phyloP scores from a whole-genome alignment of 2,888 invertebrate genomes.

The Alsophila aescularia region DNA sequence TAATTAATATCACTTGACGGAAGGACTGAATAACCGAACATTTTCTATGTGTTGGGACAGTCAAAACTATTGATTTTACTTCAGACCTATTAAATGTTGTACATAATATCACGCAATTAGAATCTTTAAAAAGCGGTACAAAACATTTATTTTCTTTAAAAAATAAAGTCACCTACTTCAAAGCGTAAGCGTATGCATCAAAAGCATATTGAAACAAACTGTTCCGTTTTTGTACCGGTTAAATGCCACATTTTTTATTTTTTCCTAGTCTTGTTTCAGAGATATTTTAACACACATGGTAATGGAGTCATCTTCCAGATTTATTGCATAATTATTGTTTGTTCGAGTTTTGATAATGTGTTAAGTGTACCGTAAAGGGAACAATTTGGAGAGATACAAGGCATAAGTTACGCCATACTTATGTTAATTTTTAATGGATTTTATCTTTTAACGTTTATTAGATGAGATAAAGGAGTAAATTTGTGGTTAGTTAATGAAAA shows the following conservation, averaged over 20 bases:
- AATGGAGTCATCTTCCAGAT: slow-evolving; percentile 66
- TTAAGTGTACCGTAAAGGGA: slow-evolving; percentile 39
- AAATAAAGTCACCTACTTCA: no score
- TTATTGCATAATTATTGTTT: slow-evolving; percentile 63
- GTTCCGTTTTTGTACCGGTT: neutral
- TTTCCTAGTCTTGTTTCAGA: neutral
- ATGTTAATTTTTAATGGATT: slow-evolving; percentile 36
- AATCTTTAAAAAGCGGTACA: no score
- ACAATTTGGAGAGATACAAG: slow-evolving; percentile 36
- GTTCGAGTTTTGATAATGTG: slow-evolving; percentile 43
- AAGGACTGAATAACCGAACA: slow-evolving; percentile 19
- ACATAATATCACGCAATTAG: no score
- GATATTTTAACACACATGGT: slow-evolving; percentile 64
- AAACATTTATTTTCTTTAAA: no score
- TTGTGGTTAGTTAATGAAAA: slow-evolving; percentile 31
- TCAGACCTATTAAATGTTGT: no score
- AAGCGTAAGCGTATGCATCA: neutral
- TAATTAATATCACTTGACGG: slow-evolving; percentile 64
- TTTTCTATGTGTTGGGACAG: slow-evolving; percentile 27
- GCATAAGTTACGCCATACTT: slow-evolving; percentile 21
- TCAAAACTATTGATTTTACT: no score
- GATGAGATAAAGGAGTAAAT: slow-evolving; percentile 33
- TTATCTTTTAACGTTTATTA: slow-evolving; percentile 34
- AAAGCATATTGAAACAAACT: neutral
- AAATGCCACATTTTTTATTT: neutral